phyloP scores from a whole-genome alignment of 1,140 invertebrate species.

The Papilio glaucus region DNA sequence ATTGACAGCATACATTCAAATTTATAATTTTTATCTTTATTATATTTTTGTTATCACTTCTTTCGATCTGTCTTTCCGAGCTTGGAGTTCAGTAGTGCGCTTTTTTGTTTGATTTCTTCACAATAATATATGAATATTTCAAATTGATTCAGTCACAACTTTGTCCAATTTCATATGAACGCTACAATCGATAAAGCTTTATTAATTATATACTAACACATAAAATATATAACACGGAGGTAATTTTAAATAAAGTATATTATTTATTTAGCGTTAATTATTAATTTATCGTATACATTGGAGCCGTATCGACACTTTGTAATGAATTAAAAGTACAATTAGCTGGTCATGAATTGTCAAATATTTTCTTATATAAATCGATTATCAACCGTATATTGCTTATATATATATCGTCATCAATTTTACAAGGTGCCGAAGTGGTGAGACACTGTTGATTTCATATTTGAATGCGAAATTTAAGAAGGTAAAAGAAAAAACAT shows the following conservation, averaged over 20 bases:
- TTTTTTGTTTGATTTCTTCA: too few relatives aligned
- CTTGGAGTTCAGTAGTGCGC: too few relatives aligned
- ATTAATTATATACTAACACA: too few relatives aligned
- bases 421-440: constrained; percentile 1
- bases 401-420: background rate
- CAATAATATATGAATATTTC: too few relatives aligned
- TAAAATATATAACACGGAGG: background rate
- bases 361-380: background rate
- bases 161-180: too few relatives aligned
- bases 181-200: too few relatives aligned
- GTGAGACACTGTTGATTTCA: constrained; percentile 5
- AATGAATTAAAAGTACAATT: constrained; percentile 69
- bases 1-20: background rate
- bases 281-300: background rate
- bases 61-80: too few relatives aligned
- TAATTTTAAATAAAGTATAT: background rate
- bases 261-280: background rate
- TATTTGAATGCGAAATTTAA: background rate
- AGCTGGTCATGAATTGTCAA: constrained; percentile 43
- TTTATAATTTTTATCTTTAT: background rate
- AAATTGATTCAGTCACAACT: too few relatives aligned
- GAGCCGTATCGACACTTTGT: constrained; percentile 38
- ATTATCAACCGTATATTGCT: background rate
- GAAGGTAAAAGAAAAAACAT: too few relatives aligned
- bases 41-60: too few relatives aligned